Base-by-base conservation (phyloP, 2,888 invertebrate species). In the Aleiodes leptofemur region DNA sequence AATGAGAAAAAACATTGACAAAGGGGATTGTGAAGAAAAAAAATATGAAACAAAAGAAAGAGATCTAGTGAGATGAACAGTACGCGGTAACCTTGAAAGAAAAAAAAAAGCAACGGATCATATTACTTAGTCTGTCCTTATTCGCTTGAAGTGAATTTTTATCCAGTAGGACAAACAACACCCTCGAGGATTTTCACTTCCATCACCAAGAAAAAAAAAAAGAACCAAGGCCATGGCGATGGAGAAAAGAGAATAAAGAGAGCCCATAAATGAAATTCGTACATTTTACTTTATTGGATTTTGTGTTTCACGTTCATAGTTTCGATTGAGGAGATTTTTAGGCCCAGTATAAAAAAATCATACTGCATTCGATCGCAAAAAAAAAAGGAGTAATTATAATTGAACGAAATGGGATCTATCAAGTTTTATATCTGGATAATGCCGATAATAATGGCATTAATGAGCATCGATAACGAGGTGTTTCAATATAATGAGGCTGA, bases 391-490 rank as follows among this genome's bases (percentile, higher is more conserved):
- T 43, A 43, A 43, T 43, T 43, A 43, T 43, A 3, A 43, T 8
- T 43, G 43, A 38, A 38, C 8, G 43, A 43, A 43, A 43, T 43
- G 9, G 43, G 11, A 43, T 43, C 43, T 3, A 43, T 43, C 11
- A 8, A 43, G 43, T 43, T 43, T 43, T 43, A 7, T 43, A 43
- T 43, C 59, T 66, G 34, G 7, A 34, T 9, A 34, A 38, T 34
- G 38, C 69, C 76, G 79, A 81, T 81, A 83, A 84, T 81, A 81
- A 77, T 78, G 79, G 83, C 80, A 78, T 76, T 74, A 72, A 79
- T 73, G 78, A 78, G 69, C 78, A 73, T 80, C 79, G 80, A 81
- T 79, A 79, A 78, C 73, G 76, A 70, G 64, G 55, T 51, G 14
- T 69, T 74, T 64, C 31, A 34, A 71, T 71, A 55, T 74, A 74